Base-by-base conservation (phyloP, 2,888 invertebrate genomes). In the Luffia ferchaultella region DNA sequence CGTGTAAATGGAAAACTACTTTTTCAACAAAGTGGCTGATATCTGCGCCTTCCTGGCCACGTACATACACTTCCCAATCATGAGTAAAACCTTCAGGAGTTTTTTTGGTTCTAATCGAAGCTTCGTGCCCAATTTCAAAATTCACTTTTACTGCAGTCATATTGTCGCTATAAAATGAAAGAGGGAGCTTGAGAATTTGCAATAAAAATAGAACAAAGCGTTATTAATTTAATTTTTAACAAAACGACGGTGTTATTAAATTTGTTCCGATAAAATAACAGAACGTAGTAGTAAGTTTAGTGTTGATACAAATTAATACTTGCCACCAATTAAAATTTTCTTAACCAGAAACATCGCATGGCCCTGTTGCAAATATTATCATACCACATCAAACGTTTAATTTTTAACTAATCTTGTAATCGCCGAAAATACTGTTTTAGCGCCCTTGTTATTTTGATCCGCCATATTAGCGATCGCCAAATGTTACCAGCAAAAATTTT, bases 41-140 rank as follows among this genome's bases (percentile, higher is more conserved):
- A 67, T 93, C 93, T 58, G 92, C 90, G 60, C 92, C 91, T 67
- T 96, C 95, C 58, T 90, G 89, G 50, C 97, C 97, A 65, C 93
- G 88, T 18, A 98, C 95, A 82, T 93, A 97, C 50, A 98, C 91
- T 74, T 95, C 94, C 98, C 98, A 98, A 73, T 98, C 97, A 82
- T 98, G 98, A 60, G 97, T 98, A 71, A 94, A 97, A 46, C 96
- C 97, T 70, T 96, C 94, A 18, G 90, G 88, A 15, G 96, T 95
- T 62, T 89, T 89, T 70, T 93, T 93, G 50, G 89, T 88, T 64
- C 93, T 90, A 60, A 95, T 72, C 54, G 89, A 88, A 58, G 97
- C 95, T 75, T 90, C 89, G 78, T 98, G 97, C 58, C 97, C 97
- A 72, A 97, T 92, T 86, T 97, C 96, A 67, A 97, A 89, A 71